phyloP scores from a whole-genome alignment of 2,797 vertebrate genomes.

The Xenops minutus region DNA sequence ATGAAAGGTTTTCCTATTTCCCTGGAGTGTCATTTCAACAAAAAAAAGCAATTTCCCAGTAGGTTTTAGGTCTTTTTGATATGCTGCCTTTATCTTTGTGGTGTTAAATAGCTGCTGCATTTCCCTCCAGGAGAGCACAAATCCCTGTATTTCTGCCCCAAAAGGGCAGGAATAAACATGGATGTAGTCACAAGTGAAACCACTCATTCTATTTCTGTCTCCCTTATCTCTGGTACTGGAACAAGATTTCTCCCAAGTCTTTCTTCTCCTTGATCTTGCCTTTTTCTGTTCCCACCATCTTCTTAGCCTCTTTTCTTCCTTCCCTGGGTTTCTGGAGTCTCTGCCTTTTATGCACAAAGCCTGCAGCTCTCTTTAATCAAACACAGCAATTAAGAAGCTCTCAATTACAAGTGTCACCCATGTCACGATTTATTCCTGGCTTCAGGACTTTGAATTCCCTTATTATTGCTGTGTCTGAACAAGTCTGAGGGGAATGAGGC shows the following conservation, averaged over 20 bases:
- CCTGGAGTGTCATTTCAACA: neutral
- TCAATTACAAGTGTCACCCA: conserved; percentile 1
- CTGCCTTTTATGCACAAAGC: neutral
- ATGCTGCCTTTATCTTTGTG: neutral
- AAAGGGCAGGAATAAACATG: neutral
- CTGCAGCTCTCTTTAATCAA: conserved; percentile 1
- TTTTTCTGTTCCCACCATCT: neutral
- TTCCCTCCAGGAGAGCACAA: neutral
- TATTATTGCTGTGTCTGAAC: neutral
- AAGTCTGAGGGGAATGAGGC: neutral
- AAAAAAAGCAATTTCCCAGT: neutral
- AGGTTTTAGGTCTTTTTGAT: neutral
- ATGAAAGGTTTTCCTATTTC: neutral
- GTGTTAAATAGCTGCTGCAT: neutral
- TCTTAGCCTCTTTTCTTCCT: neutral
- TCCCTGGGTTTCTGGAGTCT: neutral
- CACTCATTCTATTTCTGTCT: neutral
- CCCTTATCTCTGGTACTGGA: neutral
- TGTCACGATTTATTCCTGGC: neutral
- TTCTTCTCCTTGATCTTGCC: neutral
- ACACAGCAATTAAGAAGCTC: neutral
- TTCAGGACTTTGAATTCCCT: neutral
- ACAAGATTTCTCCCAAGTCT: neutral
- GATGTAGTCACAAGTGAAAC: neutral
- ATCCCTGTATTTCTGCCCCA: neutral